Evolutionary conservation across 2,113 vertebrate species (phyloP).

Genomic region (Salvelinus namaycush): DNA sequence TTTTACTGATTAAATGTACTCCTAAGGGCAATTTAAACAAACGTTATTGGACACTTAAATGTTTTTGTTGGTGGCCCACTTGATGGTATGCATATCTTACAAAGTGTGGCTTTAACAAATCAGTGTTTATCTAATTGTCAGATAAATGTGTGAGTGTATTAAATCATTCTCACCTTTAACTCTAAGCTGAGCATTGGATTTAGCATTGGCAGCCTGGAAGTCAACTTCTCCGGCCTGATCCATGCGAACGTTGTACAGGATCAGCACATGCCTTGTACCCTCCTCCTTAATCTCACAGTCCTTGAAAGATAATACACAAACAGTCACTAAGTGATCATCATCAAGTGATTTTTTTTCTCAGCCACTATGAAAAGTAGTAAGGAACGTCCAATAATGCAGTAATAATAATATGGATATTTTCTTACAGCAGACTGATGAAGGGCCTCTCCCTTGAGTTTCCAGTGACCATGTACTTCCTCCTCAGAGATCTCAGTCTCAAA

Average conservation of each 20-base stretch:
- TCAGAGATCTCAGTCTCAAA: constrained; percentile 97
- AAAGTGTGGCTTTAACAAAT: not conserved
- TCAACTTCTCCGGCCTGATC: constrained; percentile 90
- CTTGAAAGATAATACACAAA: constrained; percentile 54
- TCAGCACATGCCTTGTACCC: constrained; percentile 84
- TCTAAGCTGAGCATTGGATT: constrained; percentile 90
- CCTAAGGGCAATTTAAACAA: not conserved
- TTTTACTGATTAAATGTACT: not conserved
- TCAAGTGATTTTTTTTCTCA: not conserved
- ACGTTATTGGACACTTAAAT: too few relatives aligned
- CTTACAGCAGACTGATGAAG: constrained; percentile 88
- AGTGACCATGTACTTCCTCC: constrained; percentile 87
- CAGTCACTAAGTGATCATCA: not conserved
- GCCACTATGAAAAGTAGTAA: not conserved
- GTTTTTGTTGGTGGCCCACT: not conserved
- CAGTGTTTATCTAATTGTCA: not conserved
- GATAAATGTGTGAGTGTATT: not conserved
- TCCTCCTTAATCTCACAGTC: constrained; percentile 94
- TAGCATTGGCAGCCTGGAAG: constrained; percentile 94
- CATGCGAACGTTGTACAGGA: constrained; percentile 86
- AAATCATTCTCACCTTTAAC: constrained; percentile 85
- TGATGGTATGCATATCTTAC: not conserved
- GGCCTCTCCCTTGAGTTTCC: constrained; percentile 92
- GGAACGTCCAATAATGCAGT: not conserved
- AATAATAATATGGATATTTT: not conserved